Base-by-base conservation (phyloP, 2,113 vertebrate species). In the Menidia beryllina region DNA sequence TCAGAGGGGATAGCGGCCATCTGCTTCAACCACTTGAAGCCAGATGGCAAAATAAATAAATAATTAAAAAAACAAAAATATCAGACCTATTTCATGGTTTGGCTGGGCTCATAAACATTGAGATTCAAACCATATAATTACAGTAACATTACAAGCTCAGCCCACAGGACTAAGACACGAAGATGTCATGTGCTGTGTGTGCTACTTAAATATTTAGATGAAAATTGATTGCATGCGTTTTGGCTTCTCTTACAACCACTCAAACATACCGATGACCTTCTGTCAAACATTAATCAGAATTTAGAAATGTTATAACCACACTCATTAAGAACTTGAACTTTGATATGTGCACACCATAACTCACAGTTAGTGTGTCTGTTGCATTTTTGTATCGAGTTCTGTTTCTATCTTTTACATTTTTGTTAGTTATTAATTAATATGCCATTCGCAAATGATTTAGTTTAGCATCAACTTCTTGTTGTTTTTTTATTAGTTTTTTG, bases 321-420 rank as follows among this genome's bases (percentile, higher is more conserved):
- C 86, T 72, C 19, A 67, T 80, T 79, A 65, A 74, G 60, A 80
- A 59, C 79, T 3, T 77, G 72, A 69, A 61, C 47, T 45, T 19
- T 67, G 51, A 68, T 57, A 56, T 7, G 8, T 8, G 6, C 47
- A 17, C 9, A 20, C 27, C 11, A 5, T n/a, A 8, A 34, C 52
- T 17, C 50, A 27, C 25, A 26, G 27, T 26, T 26, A 26, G 30
- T 34, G 30, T 10, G 10, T 5, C 7, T 6, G 10, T 6, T 5
- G 30, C 30, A 34, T 34, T 34, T 34, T 34, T 34, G 30, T 34
- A 34, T 34, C 30, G 10, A 34, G 7, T 34, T 34, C 10, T 5
- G 1, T 34, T 34, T 34, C 10, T 3, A 34, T 3, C 10, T 34
- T 8, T 34, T 34, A 34, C 10, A 34, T 6, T 34, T 34, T 34